These are phyloP conservation scores for Tetramorium alpestre DNA, from an alignment of 1,140 invertebrate species.

Conservation along the genomic window DNA sequence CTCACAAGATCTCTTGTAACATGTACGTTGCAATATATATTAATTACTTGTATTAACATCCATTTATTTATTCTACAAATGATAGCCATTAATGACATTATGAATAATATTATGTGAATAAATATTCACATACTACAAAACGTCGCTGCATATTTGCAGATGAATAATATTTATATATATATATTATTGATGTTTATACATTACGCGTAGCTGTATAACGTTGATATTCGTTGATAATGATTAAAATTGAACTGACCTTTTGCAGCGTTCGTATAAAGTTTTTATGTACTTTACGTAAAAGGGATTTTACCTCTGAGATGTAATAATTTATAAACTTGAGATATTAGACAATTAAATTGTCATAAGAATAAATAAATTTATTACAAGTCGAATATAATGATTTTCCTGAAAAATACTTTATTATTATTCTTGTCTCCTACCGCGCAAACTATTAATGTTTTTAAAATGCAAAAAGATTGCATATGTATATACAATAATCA, in stretches of 20 bases:
- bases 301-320: background rate
- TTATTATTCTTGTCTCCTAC: background rate
- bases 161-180: conserved; percentile 14
- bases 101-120: conserved; percentile 7
- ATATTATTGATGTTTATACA: background rate
- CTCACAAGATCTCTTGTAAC: background rate
- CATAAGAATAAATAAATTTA: background rate
- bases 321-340: background rate
- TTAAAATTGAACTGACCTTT: background rate
- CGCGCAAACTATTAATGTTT: background rate
- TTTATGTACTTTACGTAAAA: background rate
- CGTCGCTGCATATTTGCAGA: background rate
- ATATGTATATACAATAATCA: background rate
- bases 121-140: conserved; percentile 22
- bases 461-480: background rate
- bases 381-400: background rate
- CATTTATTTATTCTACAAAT: conserved; percentile 26
- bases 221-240: background rate
- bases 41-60: conserved; percentile 23
- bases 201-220: background rate
- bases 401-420: background rate
- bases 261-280: background rate
- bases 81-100: conserved; percentile 32
- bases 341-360: background rate
- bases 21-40: background rate